Evolutionary conservation across 1,140 invertebrate genomes (phyloP).

Genomic region (Ips nitidus): DNA sequence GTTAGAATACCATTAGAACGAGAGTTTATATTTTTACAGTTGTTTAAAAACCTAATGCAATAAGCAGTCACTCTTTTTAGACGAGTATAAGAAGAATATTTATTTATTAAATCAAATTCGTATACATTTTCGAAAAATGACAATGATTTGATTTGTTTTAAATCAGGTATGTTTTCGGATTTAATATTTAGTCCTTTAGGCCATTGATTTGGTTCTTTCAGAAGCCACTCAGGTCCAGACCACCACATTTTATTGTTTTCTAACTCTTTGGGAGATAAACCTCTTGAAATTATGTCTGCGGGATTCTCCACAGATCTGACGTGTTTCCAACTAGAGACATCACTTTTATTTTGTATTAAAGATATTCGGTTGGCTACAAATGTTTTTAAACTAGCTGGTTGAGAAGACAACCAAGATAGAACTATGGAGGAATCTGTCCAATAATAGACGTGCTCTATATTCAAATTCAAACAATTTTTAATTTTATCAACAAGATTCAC

Average conservation of each 20-base stretch:
- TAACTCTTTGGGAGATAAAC: conserved; percentile 37
- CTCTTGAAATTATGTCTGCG: conserved; percentile 52
- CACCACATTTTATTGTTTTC: not conserved
- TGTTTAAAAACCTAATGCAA: conserved; percentile 13
- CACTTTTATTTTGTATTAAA: not conserved
- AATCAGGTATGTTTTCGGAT: not conserved
- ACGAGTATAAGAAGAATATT: conserved; percentile 2
- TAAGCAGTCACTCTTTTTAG: conserved; percentile 5
- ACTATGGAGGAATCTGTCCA: conserved; percentile 27
- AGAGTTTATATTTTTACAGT: not conserved
- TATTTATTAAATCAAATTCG: not conserved
- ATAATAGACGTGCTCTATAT: conserved; percentile 17
- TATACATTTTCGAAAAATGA: not conserved
- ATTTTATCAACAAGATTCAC: conserved; percentile 26
- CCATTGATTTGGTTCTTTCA: not conserved
- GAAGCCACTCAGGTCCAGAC: not conserved
- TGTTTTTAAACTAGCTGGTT: not conserved
- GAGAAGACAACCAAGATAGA: not conserved
- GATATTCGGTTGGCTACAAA: conserved; percentile 7
- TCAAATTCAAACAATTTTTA: conserved; percentile 16
- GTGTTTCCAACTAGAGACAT: conserved; percentile 45
- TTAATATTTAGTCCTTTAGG: not conserved
- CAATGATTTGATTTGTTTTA: too few species aligned
- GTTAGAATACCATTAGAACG: not conserved
- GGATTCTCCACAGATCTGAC: conserved; percentile 49